These are phyloP conservation scores for Acanthurus tractus DNA, from an alignment of 2,797 vertebrate species.

Conservation along the genomic window DNA sequence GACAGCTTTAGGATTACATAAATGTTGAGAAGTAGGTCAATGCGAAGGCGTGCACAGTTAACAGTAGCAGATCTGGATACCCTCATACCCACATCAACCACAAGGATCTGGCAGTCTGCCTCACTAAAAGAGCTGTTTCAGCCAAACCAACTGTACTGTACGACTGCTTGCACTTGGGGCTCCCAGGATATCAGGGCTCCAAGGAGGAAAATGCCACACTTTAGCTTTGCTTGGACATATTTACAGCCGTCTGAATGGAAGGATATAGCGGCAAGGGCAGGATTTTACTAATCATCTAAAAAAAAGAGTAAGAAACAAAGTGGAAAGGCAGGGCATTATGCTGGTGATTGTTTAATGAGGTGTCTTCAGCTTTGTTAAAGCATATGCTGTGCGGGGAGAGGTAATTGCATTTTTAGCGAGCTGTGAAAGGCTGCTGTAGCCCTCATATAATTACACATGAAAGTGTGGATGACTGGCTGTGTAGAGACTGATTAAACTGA, in stretches of 20 bases:
- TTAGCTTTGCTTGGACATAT: conserved; percentile 47
- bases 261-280: conserved; percentile 25
- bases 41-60: conserved; percentile 62
- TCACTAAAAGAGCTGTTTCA: conserved; percentile 62
- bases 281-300: conserved; percentile 36
- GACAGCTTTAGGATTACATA: conserved; percentile 72
- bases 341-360: conserved; percentile 33
- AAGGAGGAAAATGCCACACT: conserved; percentile 61
- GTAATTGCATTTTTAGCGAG: conserved; percentile 29
- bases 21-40: conserved; percentile 81
- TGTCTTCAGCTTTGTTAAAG: conserved; percentile 35
- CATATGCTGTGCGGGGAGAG: conserved; percentile 16
- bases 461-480: conserved; percentile 28
- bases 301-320: conserved; percentile 14
- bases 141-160: conserved; percentile 54
- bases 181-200: conserved; percentile 70
- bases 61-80: conserved; percentile 72
- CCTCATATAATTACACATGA: conserved; percentile 43
- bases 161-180: conserved; percentile 57
- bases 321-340: conserved; percentile 18
- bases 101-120: conserved; percentile 66
- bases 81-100: conserved; percentile 60
- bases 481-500: conserved; percentile 30
- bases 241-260: conserved; percentile 44
- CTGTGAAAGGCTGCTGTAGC: conserved; percentile 20